Conservation (phyloP, 2,888 invertebrate species). For the Asteroscopus sphinx region DNA sequence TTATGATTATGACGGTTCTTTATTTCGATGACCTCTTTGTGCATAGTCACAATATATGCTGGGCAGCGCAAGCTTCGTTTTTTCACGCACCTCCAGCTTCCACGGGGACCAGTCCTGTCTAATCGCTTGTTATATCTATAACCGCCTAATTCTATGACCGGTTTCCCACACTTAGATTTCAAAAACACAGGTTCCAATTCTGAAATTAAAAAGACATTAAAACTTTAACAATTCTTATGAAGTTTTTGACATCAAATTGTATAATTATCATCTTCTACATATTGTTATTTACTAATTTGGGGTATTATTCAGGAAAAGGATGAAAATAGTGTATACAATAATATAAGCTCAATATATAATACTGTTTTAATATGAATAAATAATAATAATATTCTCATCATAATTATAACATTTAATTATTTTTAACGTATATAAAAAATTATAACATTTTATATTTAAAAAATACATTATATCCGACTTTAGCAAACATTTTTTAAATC, state of each 20-base stretch:
- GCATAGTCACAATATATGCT: slow-evolving; percentile 69
- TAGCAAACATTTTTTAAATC: too few relatives aligned
- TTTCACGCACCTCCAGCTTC: slow-evolving; percentile 73
- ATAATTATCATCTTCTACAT: too few relatives aligned
- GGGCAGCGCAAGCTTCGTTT: slow-evolving; percentile 66
- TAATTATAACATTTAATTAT: too few relatives aligned
- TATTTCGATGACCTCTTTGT: slow-evolving; percentile 67
- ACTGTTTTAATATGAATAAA: too few relatives aligned
- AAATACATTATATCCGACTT: too few relatives aligned
- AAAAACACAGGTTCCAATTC: slow-evolving; percentile 59
- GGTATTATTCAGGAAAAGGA: too few relatives aligned
- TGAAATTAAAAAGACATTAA: slow-evolving; percentile 24
- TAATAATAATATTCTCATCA: too few relatives aligned
- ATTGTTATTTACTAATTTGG: too few relatives aligned
- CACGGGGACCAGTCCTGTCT: slow-evolving; percentile 63
- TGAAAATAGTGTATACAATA: too few relatives aligned
- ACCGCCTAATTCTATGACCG: slow-evolving; percentile 70
- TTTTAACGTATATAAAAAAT: too few relatives aligned
- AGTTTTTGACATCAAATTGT: background rate
- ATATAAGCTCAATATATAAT: too few relatives aligned
- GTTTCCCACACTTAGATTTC: slow-evolving; percentile 67
- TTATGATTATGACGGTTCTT: slow-evolving; percentile 67
- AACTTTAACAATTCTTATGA: background rate
- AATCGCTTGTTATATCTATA: slow-evolving; percentile 72
- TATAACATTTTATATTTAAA: too few relatives aligned